Conservation (phyloP, 2,797 vertebrate genomes). For the Tangara arthus region DNA sequence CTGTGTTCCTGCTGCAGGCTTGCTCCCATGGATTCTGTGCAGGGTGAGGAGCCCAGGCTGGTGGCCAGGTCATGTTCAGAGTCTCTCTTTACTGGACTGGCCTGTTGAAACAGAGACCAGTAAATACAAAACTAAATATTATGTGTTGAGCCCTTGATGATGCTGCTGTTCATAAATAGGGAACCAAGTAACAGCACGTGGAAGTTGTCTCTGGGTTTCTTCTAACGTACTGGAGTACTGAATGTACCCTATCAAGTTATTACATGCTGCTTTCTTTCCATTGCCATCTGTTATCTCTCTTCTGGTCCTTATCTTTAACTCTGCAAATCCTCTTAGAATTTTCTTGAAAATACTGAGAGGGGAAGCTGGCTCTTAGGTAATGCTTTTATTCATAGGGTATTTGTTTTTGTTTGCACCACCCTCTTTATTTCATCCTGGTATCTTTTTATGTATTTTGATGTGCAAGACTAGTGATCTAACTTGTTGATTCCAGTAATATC, state of each 20-base stretch:
- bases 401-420: neutral
- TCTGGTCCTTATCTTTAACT: constrained; percentile 62
- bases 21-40: neutral
- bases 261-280: constrained; percentile 55
- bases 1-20: neutral
- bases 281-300: constrained; percentile 65
- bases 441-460: neutral
- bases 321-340: constrained; percentile 28
- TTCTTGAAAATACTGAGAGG: constrained; percentile 8
- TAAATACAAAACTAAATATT: neutral
- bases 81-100: neutral
- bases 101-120: neutral
- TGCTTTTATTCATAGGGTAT: neutral
- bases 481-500: neutral
- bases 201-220: constrained; percentile 44
- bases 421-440: neutral
- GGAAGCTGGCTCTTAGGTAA: neutral
- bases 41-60: neutral
- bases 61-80: neutral
- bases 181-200: constrained; percentile 3
- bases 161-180: constrained; percentile 26
- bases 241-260: constrained; percentile 54
- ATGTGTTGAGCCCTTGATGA: neutral
- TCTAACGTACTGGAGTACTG: constrained; percentile 29
- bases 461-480: neutral